A percentile compares a stretch with the other conserved stretches of the same genome.
Evolutionary conservation across 2,888 invertebrate genomes (phyloP).

Genomic region (Amiota minor): DNA sequence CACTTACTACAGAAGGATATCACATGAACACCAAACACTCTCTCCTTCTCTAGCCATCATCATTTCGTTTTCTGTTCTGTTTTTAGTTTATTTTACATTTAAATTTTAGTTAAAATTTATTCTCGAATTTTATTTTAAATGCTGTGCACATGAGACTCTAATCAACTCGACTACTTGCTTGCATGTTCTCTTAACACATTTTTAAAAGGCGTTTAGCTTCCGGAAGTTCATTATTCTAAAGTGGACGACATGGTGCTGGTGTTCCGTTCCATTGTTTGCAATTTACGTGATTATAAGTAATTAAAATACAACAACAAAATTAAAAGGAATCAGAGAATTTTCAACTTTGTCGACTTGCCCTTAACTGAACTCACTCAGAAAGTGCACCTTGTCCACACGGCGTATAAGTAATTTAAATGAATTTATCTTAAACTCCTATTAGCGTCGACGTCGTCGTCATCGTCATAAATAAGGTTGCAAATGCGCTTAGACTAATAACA

Average conservation of each 20-base stretch:
- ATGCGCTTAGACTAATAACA: too few relatives aligned
- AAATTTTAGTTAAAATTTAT: slow-evolving; percentile 6
- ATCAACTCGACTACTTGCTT: slow-evolving; percentile 9
- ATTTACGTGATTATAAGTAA: slow-evolving; percentile 9
- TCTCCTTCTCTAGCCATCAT: neutral
- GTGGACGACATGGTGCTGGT: neutral
- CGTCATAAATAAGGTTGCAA: too few relatives aligned
- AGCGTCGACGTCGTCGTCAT: too few relatives aligned
- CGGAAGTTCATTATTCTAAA: slow-evolving; percentile 15
- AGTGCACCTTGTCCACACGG: neutral
- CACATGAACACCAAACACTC: neutral
- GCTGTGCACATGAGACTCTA: neutral
- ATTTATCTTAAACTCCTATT: neutral
- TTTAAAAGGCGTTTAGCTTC: slow-evolving; percentile 21
- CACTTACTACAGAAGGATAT: neutral
- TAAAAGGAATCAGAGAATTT: neutral
- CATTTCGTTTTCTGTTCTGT: neutral
- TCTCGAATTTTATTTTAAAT: slow-evolving; percentile 9
- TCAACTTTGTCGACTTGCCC: too few relatives aligned
- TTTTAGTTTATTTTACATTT: neutral
- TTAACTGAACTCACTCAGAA: too few relatives aligned
- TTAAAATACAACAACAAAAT: neutral
- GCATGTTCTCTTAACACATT: slow-evolving; percentile 11
- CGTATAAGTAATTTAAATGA: slow-evolving; percentile 11
- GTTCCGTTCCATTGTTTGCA: slow-evolving; percentile 6